phyloP scores from a whole-genome alignment of 2,113 vertebrate species.

The Carettochelys insculpta region DNA sequence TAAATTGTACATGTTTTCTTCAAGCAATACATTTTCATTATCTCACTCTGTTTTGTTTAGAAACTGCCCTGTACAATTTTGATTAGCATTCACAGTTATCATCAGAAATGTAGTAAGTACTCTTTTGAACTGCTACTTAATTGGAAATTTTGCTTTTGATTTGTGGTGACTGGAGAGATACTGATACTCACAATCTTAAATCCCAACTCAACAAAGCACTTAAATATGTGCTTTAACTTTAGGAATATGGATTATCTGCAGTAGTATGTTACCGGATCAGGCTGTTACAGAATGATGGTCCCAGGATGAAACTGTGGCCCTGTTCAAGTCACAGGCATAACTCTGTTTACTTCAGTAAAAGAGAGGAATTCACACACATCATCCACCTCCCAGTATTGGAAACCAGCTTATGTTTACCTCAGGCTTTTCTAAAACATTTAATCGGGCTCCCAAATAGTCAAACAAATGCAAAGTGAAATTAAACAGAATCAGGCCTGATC shows the following conservation, averaged over 20 bases:
- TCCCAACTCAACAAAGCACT: not conserved
- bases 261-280: not conserved
- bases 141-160: not conserved
- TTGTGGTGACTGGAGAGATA: not conserved
- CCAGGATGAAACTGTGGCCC: not conserved
- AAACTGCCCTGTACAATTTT: not conserved
- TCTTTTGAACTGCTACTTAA: not conserved
- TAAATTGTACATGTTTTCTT: not conserved
- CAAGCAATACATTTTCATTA: not conserved
- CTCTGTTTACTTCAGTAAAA: not conserved
- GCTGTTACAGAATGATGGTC: not conserved
- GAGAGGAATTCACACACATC: not conserved
- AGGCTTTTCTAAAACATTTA: not conserved
- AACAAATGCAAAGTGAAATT: not conserved
- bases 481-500: not conserved
- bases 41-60: not conserved
- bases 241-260: not conserved
- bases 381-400: not conserved
- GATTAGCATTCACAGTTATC: not conserved
- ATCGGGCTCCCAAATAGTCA: not conserved
- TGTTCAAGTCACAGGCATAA: not conserved
- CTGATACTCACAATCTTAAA: not conserved
- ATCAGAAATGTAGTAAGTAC: not conserved
- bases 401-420: not conserved
- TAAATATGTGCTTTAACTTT: not conserved